These are phyloP conservation scores for Pissodes strobi DNA, from an alignment of 1,140 invertebrate genomes.

Conservation along the genomic window DNA sequence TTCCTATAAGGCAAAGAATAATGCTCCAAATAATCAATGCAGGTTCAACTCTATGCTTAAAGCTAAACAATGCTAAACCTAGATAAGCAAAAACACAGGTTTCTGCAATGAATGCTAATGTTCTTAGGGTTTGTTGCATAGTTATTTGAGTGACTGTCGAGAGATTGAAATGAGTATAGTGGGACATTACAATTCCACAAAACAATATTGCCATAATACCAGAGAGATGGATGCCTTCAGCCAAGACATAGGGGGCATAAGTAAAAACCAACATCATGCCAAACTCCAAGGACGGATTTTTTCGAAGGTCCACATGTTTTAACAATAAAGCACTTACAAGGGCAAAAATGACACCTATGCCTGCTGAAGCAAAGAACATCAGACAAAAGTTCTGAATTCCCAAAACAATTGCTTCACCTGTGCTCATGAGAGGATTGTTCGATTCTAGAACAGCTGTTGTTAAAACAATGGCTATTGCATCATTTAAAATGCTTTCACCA, in stretches of 20 bases:
- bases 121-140: constrained; percentile 98
- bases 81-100: constrained; percentile 99
- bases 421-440: constrained; percentile 72
- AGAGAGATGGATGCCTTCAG: constrained; percentile 95
- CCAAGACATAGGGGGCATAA: constrained; percentile 96
- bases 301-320: constrained; percentile 95
- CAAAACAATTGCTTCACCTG: constrained; percentile 83
- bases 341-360: constrained; percentile 95
- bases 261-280: constrained; percentile 98
- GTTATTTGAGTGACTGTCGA: constrained; percentile 99
- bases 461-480: constrained; percentile 97
- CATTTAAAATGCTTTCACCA: constrained; percentile 97
- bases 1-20: constrained; percentile 86
- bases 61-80: constrained; percentile 96
- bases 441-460: constrained; percentile 86
- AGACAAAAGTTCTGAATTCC: constrained; percentile 90
- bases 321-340: constrained; percentile 90
- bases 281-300: constrained; percentile 98
- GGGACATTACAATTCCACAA: constrained; percentile 99
- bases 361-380: constrained; percentile 98
- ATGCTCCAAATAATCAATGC: constrained; percentile 92
- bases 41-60: constrained; percentile 81
- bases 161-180: constrained; percentile 98
- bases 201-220: constrained; percentile 99
- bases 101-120: constrained; percentile 96